Conservation (phyloP, 2,888 invertebrate genomes). For the Apeira syringaria region DNA sequence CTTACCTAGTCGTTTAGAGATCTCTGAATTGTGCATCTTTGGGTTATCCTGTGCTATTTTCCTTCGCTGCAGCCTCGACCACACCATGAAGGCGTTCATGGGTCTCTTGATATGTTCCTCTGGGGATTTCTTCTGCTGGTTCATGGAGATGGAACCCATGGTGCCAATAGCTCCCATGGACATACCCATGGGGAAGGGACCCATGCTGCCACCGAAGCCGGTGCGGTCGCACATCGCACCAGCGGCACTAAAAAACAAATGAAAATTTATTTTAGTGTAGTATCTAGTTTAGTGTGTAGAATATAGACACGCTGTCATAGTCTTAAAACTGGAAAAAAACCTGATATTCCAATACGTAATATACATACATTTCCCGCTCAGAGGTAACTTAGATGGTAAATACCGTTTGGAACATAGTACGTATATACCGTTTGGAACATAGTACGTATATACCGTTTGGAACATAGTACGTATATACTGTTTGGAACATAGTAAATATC, state of each 20-base stretch:
- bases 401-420: no score
- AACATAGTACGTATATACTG: no score
- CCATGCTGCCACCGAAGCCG: conserved; percentile 85
- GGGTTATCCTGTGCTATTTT: conserved; percentile 99
- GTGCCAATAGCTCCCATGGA: conserved; percentile 80
- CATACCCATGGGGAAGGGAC: conserved; percentile 81
- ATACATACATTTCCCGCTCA: no score
- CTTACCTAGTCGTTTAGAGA: conserved; percentile 95
- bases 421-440: no score
- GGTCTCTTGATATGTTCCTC: conserved; percentile 97
- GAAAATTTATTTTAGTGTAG: no score
- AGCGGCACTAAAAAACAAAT: conserved; percentile 83
- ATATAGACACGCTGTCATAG: no score
- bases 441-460: no score
- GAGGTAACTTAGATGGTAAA: no score
- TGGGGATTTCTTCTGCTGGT: conserved; percentile 83
- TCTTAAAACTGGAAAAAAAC: no score
- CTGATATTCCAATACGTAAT: no score
- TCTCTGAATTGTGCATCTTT: conserved; percentile 99
- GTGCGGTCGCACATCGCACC: conserved; percentile 88
- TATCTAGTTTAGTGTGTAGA: no score
- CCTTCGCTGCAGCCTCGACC: conserved; percentile 95
- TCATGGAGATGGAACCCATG: conserved; percentile 83
- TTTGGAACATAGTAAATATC: no score
- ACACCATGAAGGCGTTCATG: conserved; percentile 99